Evolutionary conservation across 2,888 invertebrate genomes (phyloP).

Genomic region (Andrena praecox): DNA sequence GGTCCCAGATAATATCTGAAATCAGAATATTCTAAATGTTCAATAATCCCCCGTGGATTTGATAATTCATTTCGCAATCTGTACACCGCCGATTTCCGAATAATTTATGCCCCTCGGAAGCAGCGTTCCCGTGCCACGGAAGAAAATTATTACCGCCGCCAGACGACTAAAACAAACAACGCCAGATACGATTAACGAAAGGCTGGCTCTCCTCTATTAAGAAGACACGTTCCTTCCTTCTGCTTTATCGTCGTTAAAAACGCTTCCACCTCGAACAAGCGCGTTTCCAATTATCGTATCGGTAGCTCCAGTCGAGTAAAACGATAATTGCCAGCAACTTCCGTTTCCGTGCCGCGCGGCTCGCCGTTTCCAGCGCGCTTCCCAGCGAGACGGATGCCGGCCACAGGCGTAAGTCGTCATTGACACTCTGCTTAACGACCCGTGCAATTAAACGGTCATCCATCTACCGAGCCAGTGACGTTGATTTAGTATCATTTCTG

Average conservation of each 20-base stretch:
- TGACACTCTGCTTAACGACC: conserved; percentile 56
- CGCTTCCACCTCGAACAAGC: neutral
- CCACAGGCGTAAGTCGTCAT: conserved; percentile 53
- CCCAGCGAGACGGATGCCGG: conserved; percentile 12
- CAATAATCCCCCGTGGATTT: too few species aligned
- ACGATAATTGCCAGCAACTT: conserved; percentile 24
- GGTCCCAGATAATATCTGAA: too few species aligned
- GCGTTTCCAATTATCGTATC: conserved; percentile 17
- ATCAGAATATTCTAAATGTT: too few species aligned
- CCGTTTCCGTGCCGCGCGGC: conserved; percentile 8
- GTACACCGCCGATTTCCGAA: too few species aligned
- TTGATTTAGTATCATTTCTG: conserved; percentile 55
- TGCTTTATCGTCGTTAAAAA: neutral
- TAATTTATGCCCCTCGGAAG: too few species aligned
- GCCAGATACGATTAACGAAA: too few species aligned
- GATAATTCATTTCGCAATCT: too few species aligned
- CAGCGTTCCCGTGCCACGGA: too few species aligned
- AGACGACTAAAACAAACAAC: too few species aligned
- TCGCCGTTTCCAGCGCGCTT: conserved; percentile 1
- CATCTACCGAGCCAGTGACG: conserved; percentile 33
- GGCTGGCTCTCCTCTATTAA: too few species aligned
- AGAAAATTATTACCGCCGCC: too few species aligned
- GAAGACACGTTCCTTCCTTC: too few species aligned
- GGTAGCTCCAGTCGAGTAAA: neutral
- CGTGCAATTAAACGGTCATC: conserved; percentile 58